Conservation (phyloP, 1,140 invertebrate genomes). For the Macrostomum lignano region DNA sequence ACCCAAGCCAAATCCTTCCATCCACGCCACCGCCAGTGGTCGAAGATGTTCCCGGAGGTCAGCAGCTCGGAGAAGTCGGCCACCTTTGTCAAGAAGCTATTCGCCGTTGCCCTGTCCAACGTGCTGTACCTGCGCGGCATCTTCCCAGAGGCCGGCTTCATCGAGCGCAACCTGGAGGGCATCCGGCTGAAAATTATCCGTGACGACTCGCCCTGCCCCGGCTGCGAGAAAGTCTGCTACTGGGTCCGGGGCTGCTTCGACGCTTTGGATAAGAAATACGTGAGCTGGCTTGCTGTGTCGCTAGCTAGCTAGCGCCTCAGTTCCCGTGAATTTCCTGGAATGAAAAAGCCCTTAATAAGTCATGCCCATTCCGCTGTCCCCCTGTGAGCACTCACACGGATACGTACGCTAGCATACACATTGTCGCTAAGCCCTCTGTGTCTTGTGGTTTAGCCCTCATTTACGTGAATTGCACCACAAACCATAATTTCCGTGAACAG, state of each 20-base stretch:
- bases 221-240: constrained; percentile 23
- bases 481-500: too few species aligned
- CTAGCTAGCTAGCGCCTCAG: neutral
- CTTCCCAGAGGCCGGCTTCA: constrained; percentile 27
- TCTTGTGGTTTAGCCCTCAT: too few species aligned
- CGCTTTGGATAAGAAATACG: constrained; percentile 30
- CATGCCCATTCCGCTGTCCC: too few species aligned
- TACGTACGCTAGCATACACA: too few species aligned
- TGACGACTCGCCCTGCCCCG: constrained; percentile 22
- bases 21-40: constrained; percentile 19
- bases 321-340: neutral
- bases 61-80: constrained; percentile 21
- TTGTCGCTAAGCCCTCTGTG: too few species aligned
- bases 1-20: too few species aligned
- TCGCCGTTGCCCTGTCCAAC: constrained; percentile 27
- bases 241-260: constrained; percentile 30
- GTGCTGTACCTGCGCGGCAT: constrained; percentile 27
- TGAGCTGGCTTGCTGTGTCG: constrained; percentile 12
- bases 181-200: constrained; percentile 21
- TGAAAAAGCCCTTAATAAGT: too few species aligned
- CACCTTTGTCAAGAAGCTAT: constrained; percentile 28
- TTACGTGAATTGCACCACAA: too few species aligned
- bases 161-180: constrained; percentile 19
- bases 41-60: constrained; percentile 22
- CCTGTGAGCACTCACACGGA: too few species aligned